Evolutionary conservation across 2,797 vertebrate genomes (phyloP).

Genomic region (Muscicapa comitata): DNA sequence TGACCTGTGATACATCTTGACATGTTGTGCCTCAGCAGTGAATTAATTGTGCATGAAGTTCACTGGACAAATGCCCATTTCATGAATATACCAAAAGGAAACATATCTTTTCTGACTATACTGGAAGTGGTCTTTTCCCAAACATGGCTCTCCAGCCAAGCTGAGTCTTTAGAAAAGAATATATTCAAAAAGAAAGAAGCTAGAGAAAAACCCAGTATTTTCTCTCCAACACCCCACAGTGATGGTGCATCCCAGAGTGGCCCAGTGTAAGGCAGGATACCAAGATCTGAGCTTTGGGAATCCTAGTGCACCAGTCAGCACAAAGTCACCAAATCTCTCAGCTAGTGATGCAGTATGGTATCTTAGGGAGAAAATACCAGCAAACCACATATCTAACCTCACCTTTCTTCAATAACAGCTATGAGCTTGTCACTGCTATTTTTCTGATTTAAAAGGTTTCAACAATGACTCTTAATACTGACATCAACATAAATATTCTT

Average conservation of each 20-base stretch:
- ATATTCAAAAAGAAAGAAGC: neutral
- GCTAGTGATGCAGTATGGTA: neutral
- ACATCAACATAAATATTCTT: neutral
- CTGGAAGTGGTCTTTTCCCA: neutral
- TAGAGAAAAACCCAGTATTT: neutral
- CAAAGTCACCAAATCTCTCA: neutral
- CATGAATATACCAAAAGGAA: neutral
- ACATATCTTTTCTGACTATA: neutral
- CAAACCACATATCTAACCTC: neutral
- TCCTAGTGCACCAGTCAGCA: neutral
- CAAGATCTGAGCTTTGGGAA: neutral
- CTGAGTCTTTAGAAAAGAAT: neutral
- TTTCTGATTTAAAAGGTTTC: neutral
- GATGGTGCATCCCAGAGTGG: accelerated
- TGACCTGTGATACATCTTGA: neutral
- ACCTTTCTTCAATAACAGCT: neutral
- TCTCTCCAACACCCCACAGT: neutral
- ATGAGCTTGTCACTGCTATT: neutral
- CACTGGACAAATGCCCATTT: neutral
- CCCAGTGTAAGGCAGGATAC: neutral
- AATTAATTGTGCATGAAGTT: neutral
- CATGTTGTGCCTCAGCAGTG: neutral
- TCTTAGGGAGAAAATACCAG: neutral
- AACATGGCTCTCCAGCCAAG: neutral
- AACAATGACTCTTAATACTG: neutral